Evolutionary conservation across 2,113 vertebrate genomes (phyloP).

Genomic region (Procavia capensis): DNA sequence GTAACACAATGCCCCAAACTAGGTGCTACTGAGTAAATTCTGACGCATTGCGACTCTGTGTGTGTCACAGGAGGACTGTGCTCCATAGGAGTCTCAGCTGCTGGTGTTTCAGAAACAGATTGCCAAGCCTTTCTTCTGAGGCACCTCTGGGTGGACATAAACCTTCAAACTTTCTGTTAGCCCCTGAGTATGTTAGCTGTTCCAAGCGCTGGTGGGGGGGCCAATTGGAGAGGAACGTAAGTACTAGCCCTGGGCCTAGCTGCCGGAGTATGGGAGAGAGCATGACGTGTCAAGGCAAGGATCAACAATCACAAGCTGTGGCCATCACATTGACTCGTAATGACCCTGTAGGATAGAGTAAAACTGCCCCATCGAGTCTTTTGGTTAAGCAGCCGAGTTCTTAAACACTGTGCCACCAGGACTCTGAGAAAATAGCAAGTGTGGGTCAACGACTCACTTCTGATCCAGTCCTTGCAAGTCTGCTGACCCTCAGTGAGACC

Average conservation of each 20-base stretch:
- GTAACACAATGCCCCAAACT: conserved; percentile 62
- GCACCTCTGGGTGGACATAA: background rate
- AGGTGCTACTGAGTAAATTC: background rate
- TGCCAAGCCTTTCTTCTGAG: background rate
- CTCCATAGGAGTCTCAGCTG: background rate
- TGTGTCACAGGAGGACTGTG: background rate
- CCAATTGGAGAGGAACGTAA: background rate
- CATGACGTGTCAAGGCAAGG: background rate
- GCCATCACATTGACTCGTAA: background rate
- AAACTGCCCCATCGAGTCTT: background rate
- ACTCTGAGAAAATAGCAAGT: background rate
- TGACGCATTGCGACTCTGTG: background rate
- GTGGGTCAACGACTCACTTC: background rate
- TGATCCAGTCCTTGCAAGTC: background rate
- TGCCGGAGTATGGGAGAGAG: background rate
- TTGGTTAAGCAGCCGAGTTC: background rate
- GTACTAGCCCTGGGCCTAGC: background rate
- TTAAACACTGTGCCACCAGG: background rate
- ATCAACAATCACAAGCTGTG: background rate
- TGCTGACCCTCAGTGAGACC: conserved; percentile 15
- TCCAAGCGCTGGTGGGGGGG: background rate
- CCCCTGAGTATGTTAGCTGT: background rate
- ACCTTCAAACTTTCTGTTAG: background rate
- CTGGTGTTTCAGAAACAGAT: background rate
- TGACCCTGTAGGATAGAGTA: background rate